Conservation (phyloP, 2,113 vertebrate species). For the Paradisaea rubra region DNA sequence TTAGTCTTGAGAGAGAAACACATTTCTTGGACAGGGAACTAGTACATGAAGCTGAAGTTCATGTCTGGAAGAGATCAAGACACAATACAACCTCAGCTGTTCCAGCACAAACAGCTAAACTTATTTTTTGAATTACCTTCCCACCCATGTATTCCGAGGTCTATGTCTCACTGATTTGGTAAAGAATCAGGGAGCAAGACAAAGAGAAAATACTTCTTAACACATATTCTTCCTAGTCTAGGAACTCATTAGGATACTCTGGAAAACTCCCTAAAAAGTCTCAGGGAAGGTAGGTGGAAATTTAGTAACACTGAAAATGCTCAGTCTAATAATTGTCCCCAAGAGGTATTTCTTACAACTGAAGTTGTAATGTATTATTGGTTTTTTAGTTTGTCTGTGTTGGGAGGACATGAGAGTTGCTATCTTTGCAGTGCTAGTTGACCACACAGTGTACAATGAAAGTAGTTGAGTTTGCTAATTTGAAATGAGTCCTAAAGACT, state of each 20-base stretch:
- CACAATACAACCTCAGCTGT: background rate
- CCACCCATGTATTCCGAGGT: background rate
- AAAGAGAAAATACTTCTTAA: background rate
- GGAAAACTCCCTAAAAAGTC: background rate
- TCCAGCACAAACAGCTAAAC: background rate
- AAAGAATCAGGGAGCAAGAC: background rate
- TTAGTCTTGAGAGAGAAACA: background rate
- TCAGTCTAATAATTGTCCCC: background rate
- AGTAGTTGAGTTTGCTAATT: slow-evolving; percentile 66
- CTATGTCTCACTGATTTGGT: background rate
- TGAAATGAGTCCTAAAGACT: slow-evolving; percentile 68
- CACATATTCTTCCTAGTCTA: background rate
- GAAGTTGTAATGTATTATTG: background rate
- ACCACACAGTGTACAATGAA: slow-evolving; percentile 40
- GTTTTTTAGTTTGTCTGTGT: background rate
- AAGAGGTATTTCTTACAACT: background rate
- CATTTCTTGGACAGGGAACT: background rate
- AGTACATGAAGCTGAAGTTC: background rate
- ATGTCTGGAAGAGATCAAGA: background rate
- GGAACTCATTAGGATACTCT: background rate
- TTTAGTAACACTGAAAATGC: background rate
- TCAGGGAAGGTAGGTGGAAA: background rate
- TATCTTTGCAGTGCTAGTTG: slow-evolving; percentile 26
- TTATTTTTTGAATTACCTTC: background rate
- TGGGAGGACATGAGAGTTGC: background rate